Conservation (phyloP, 2,113 vertebrate genomes). For the Lethenteron reissneri region DNA sequence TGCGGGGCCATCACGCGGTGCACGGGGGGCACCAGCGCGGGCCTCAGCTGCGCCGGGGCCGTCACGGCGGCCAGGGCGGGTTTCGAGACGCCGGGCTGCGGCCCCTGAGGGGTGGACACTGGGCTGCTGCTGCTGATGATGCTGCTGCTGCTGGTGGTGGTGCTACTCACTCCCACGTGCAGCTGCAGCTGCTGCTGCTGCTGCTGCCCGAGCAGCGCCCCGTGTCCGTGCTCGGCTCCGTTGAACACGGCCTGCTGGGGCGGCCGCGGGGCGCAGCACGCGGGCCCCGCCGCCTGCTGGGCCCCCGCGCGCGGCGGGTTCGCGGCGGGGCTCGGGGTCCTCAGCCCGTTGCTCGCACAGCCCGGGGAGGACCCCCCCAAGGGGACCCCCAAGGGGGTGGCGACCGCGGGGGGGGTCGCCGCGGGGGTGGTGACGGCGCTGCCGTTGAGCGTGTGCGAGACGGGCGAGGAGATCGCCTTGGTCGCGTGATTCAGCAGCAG, state of each 20-base stretch:
- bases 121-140: slow-evolving; percentile 12
- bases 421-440: too few relatives aligned
- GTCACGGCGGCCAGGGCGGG: slow-evolving; percentile 5
- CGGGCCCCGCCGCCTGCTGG: not conserved
- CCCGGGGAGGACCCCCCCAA: too few relatives aligned
- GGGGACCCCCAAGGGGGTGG: too few relatives aligned
- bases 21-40: not conserved
- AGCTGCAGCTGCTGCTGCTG: not conserved
- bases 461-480: too few relatives aligned
- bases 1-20: slow-evolving; percentile 40
- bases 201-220: not conserved
- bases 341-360: slow-evolving; percentile 10
- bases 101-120: not conserved
- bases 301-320: not conserved
- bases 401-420: too few relatives aligned
- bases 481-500: too few relatives aligned
- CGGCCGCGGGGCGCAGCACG: slow-evolving; percentile 11
- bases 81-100: not conserved
- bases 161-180: not conserved
- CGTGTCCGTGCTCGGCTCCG: not conserved
- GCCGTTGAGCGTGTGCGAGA: too few relatives aligned
- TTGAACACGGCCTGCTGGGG: slow-evolving; percentile 1
- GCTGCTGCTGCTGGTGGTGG: slow-evolving; percentile 11
- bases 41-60: not conserved
- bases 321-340: not conserved